These are phyloP conservation scores for Dimorphilus gyrociliatus DNA, from an alignment of 2,888 invertebrate genomes.

Conservation along the genomic window DNA sequence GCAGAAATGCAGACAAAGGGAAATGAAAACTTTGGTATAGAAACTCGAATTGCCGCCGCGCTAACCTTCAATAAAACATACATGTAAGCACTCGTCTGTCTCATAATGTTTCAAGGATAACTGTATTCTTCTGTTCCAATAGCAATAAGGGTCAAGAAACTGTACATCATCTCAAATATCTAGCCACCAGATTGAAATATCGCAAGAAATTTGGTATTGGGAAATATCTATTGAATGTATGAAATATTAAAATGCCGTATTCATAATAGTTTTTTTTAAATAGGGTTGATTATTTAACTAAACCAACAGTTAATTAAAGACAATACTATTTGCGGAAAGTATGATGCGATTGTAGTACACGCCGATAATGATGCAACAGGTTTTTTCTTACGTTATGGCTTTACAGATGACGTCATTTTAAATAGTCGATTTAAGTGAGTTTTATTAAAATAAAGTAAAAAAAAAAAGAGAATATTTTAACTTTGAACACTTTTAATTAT, in stretches of 20 bases:
- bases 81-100: too few relatives aligned
- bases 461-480: too few relatives aligned
- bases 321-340: slow-evolving; percentile 30
- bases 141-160: too few relatives aligned
- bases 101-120: too few relatives aligned
- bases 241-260: slow-evolving; percentile 5
- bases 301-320: slow-evolving; percentile 36
- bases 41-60: slow-evolving; percentile 32
- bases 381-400: slow-evolving; percentile 36
- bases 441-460: too few relatives aligned
- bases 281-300: too few relatives aligned
- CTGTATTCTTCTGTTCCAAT: too few relatives aligned
- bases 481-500: slow-evolving; percentile 6
- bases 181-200: too few relatives aligned
- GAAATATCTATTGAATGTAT: slow-evolving; percentile 31
- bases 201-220: slow-evolving; percentile 33
- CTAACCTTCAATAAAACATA: slow-evolving; percentile 36
- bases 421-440: too few relatives aligned
- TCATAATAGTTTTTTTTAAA: too few relatives aligned
- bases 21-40: slow-evolving; percentile 28
- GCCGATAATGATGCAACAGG: slow-evolving; percentile 34
- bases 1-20: slow-evolving; percentile 14
- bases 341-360: slow-evolving; percentile 37
- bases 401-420: slow-evolving; percentile 35
- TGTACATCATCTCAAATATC: too few relatives aligned